Percentiles rank a stretch among this genome's conserved stretches.
phyloP scores from a whole-genome alignment of 2,888 invertebrate genomes.

The Xestia sexstrigata region DNA sequence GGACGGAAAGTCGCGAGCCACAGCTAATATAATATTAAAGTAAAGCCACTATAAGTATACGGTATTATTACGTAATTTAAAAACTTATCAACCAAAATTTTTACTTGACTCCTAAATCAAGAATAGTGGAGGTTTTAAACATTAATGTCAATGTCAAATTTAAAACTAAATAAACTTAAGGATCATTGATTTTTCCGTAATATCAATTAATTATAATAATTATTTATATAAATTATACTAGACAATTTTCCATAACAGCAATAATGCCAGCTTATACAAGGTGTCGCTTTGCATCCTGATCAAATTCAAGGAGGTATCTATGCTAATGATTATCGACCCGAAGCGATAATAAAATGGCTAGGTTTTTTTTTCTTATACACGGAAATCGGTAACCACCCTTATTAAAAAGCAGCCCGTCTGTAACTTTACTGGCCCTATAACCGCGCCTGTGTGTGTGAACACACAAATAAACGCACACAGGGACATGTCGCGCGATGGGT shows the following conservation, averaged over 20 bases:
- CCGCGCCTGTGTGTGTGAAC: too few species aligned
- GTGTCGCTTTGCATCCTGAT: too few species aligned
- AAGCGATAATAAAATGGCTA: too few species aligned
- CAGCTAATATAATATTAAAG: neutral
- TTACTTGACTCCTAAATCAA: constrained; percentile 23
- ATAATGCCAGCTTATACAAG: constrained; percentile 31
- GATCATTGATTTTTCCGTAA: constrained; percentile 28
- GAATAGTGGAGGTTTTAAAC: constrained; percentile 52
- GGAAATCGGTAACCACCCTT: too few species aligned
- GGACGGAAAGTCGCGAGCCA: too few species aligned
- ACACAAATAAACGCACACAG: too few species aligned
- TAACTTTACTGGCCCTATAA: too few species aligned
- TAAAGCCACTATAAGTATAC: constrained; percentile 20
- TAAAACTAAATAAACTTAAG: constrained; percentile 26
- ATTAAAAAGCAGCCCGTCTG: too few species aligned
- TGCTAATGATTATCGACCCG: too few species aligned
- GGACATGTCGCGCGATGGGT: too few species aligned
- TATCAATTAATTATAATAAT: constrained; percentile 17
- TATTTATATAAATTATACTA: constrained; percentile 19
- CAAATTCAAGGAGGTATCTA: too few species aligned
- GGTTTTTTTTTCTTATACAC: too few species aligned
- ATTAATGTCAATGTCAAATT: constrained; percentile 28
- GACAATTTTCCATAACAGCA: constrained; percentile 25
- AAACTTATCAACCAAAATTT: constrained; percentile 17
- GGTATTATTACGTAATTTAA: neutral